Evolutionary conservation across 2,888 invertebrate species (phyloP).

Genomic region (Gastrophysa polygoni): DNA sequence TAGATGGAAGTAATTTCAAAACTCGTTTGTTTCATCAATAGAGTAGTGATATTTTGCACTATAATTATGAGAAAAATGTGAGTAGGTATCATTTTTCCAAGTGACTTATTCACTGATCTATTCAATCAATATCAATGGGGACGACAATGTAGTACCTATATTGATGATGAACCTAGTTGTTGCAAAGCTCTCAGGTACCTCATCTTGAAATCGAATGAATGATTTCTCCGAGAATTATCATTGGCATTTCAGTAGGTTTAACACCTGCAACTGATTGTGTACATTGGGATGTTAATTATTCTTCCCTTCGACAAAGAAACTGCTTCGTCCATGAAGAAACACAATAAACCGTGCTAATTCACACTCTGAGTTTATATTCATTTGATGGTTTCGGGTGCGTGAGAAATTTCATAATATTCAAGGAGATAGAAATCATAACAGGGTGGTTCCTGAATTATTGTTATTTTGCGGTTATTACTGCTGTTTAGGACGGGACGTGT

Average conservation of each 20-base stretch:
- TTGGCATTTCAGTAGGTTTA: slow-evolving; percentile 17
- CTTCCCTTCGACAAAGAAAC: slow-evolving; percentile 12
- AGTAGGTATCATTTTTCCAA: too few relatives aligned
- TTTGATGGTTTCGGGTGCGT: slow-evolving; percentile 19
- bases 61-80: too few relatives aligned
- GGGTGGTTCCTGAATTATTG: slow-evolving; percentile 1
- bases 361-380: slow-evolving; percentile 21
- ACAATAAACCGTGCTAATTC: slow-evolving; percentile 19
- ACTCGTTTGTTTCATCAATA: too few relatives aligned
- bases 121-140: too few relatives aligned
- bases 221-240: too few relatives aligned
- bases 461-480: slow-evolving; percentile 11
- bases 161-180: too few relatives aligned
- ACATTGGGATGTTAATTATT: slow-evolving; percentile 17
- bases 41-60: too few relatives aligned
- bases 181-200: too few relatives aligned
- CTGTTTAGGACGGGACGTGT: slow-evolving; percentile 1
- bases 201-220: too few relatives aligned
- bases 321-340: slow-evolving; percentile 11
- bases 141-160: too few relatives aligned
- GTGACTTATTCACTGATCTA: too few relatives aligned
- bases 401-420: slow-evolving; percentile 23
- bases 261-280: slow-evolving; percentile 25
- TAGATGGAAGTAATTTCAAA: too few relatives aligned
- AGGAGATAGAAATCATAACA: slow-evolving; percentile 5